A percentile compares a stretch with the other conserved stretches of the same genome.
phyloP scores from a whole-genome alignment of 64 coral and sea anemone genomes.

The Anthopleura sola region DNA sequence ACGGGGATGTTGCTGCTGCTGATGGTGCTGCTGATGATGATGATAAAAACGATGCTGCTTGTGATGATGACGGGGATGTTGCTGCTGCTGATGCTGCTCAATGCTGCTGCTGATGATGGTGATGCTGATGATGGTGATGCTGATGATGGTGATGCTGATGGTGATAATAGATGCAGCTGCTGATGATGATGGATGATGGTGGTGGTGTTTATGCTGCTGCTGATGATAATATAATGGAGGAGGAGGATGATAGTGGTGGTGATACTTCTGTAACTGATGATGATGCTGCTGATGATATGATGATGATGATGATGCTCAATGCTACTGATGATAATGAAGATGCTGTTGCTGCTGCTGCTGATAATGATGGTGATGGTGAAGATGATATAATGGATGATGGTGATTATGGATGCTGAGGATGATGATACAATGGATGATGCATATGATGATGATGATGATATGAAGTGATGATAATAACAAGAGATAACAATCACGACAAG shows the following conservation, averaged over 20 bases:
- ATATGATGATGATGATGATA: neutral
- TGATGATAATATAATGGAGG: too few relatives aligned
- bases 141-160: neutral
- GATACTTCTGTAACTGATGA: too few relatives aligned
- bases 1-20: neutral
- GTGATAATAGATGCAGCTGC: neutral
- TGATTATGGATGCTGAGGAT: too few relatives aligned
- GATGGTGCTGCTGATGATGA: neutral
- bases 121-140: neutral
- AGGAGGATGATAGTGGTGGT: neutral
- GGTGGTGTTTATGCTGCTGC: neutral
- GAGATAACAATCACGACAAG: neutral
- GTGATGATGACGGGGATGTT: neutral
- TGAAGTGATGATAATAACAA: too few relatives aligned
- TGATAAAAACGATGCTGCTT: neutral
- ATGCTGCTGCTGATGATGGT: neutral
- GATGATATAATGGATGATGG: too few relatives aligned
- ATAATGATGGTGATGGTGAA: neutral
- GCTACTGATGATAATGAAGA: too few relatives aligned
- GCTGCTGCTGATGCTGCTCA: neutral
- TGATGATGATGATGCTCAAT: too few relatives aligned
- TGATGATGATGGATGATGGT: neutral
- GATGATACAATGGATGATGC: too few relatives aligned
- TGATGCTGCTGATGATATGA: too few relatives aligned
- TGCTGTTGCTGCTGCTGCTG: neutral